Base-by-base conservation (phyloP, 2,797 vertebrate genomes). In the Onychomys arenicola region DNA sequence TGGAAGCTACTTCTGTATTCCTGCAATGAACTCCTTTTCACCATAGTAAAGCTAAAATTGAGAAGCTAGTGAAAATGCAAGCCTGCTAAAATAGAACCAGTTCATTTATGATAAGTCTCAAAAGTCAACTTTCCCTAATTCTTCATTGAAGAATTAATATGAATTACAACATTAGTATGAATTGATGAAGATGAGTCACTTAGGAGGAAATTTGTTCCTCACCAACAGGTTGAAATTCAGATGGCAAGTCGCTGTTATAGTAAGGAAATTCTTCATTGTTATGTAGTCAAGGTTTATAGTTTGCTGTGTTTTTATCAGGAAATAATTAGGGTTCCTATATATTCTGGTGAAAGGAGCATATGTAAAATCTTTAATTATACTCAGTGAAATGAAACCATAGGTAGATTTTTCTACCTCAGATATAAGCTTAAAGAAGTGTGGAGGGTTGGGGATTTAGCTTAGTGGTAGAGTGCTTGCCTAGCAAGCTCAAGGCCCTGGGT, bases 61-160 rank as follows among this genome's bases (percentile, higher is more conserved):
- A 85, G 86, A 97, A 90, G 71, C 16, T 91, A 96, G 59, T 77
- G 65, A 88, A 67, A 90, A 81, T 91, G 34, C 91, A 95, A 91
- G 49, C 57, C 6, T 84, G 2, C 93, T 96, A 95, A 95, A 89
- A 59, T 90, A 86, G 77, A 93, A 67, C 65, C 67, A 94, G n/a
- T 65, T 73, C 73, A 87, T 77, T 96, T 88, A 19, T 29, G 96
- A 10, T 75, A 89, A 82, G 91, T 97, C 49, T 93, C 80, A 84
- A 93, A 93, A 77, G n/a, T 81, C 10, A 77, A 14, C 95, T 90
- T 93, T 16, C 32, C 61, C 8, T 65, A 65, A 32, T 94, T 96
- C 40, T 93, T 84, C 89, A 29, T 95, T 75, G 85, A 85, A n/a
- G 52, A 93, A 67, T 85, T 95, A 46, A 37, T 89, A 23, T 81